Base-by-base conservation (phyloP, 2,888 invertebrate species). In the Cerceris ruficornis region DNA sequence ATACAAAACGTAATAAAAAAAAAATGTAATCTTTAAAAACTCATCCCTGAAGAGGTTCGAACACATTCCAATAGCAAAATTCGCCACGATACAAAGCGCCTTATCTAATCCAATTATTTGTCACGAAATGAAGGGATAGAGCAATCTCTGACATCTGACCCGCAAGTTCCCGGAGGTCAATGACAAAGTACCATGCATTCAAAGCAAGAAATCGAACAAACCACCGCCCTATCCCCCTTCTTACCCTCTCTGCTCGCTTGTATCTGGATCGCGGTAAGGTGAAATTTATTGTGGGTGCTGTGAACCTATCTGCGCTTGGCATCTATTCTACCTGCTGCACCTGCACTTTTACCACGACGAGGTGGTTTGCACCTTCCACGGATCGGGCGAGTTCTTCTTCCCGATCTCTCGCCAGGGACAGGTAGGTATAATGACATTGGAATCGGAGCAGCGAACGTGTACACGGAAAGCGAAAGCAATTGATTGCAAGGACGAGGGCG, bases 261-360 rank as follows among this genome's bases (percentile, higher is more conserved):
- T 81, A 81, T 83, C 74, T 81, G 81, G 72, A 78, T 74, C 75
- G 83, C 43, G 67, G 52, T 62, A 69, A 71, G 66, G 68, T 81
- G 70, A 80, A 80, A 83, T 77, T 80, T 80, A 83, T 83, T 62
- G 76, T 80, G 77, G 77, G 75, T 69, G 68, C 77, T 72, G 67
- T 58, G 79, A 73, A 76, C 67, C 74, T 77, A 82, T 82, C 75
- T 67, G 14, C 50, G 57, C 59, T 60, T 69, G 75, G 68, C 69
- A 76, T 81, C 83, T 78, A 83, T 83, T 79, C 83, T 64, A 69
- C 72, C 77, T 54, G 75, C 59, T 81, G 80, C 83, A 74, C 77
- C 83, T 78, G 83, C 82, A 81, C 74, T 83, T 80, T 75, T 76
- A 69, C 83, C 68, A 17, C 57, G 50, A 55, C 64, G 68, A 69